phyloP scores from a whole-genome alignment of 2,797 vertebrate genomes.

The Muscicapa striata region DNA sequence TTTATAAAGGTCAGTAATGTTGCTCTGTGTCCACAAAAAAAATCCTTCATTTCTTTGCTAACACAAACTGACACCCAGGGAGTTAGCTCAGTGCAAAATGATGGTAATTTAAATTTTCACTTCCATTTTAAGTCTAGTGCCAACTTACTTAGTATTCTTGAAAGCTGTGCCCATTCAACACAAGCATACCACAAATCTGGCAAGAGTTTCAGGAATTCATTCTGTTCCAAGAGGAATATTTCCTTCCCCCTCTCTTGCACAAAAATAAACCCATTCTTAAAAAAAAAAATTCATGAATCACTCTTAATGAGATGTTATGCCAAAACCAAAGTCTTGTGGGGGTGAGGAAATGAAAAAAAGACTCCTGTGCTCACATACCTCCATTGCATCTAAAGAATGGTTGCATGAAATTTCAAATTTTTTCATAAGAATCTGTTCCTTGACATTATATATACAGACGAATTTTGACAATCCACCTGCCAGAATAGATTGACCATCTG shows the following conservation, averaged over 20 bases:
- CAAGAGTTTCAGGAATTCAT: neutral
- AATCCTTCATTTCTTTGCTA: neutral
- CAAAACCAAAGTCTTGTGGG: neutral
- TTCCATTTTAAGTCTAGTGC: neutral
- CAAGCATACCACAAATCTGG: neutral
- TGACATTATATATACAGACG: constrained; percentile 93
- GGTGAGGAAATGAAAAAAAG: neutral
- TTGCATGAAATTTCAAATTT: constrained; percentile 98
- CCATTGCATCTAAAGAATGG: constrained; percentile 95
- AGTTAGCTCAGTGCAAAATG: neutral
- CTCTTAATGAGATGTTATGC: neutral
- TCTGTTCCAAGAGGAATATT: neutral
- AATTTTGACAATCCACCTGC: constrained; percentile 93
- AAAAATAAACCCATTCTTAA: neutral
- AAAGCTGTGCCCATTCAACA: neutral
- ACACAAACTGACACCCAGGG: neutral
- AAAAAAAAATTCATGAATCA: neutral
- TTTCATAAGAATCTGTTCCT: constrained; percentile 93
- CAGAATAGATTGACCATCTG: constrained; percentile 89
- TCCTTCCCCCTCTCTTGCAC: neutral
- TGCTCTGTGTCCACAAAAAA: neutral
- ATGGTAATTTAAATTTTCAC: neutral
- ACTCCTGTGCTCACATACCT: constrained; percentile 77
- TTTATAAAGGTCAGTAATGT: neutral
- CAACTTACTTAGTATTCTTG: neutral